Evolutionary conservation across 2,888 invertebrate genomes (phyloP), one percentile per base, ranked within the genome.

Genomic region (Dichetophora obliterata): DNA sequence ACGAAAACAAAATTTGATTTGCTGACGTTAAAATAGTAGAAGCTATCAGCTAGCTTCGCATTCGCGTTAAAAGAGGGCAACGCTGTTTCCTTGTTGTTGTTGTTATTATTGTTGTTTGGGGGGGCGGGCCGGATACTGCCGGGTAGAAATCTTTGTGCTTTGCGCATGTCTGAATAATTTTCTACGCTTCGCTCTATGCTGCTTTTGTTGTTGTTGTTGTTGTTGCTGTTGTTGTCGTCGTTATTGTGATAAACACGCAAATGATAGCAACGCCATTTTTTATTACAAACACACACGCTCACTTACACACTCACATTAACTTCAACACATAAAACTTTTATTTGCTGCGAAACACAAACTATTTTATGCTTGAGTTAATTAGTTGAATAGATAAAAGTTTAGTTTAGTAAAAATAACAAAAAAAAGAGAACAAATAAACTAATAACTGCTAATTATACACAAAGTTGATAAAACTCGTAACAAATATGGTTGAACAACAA

Each of bases 1-100:
- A 77, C 73, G 73, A 79, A 48, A 50, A 68, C 48, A 48, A 50
- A 81, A 80, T 82, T 79, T 81, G 82, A 82, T 82, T 82, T 81
- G 82, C 80, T 81, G 73, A 69, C 76, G 61, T 73, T 63, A 61
- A 22, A 27, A 14, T 11, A 27, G 57, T 54, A 1, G 54, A 22
- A n/a, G 54, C 22, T 54, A n/a, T 6, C 22, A 24, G 14, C 27
- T 24, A 19, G 61, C 61, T 61, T 61, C 24, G 24, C 61, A 16
- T 6, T 31, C 2, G 24, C 19, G 16, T 24, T 54, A 19, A 61
- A 14, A 27, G 9, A 24, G 61, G 61, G 61, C 24, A 61, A 61
- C 31, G 31, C 31, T 52, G 27, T 52, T 52, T 22, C 31, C n/a
- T 37, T 37, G 19, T 11, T 48, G 68, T 24, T 11, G 50, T 8